A percentile compares a stretch with the other conserved stretches of the same genome.
These are phyloP conservation scores for Himalopsyche japonica DNA, from an alignment of 2,888 invertebrate genomes.

Conservation along the genomic window DNA sequence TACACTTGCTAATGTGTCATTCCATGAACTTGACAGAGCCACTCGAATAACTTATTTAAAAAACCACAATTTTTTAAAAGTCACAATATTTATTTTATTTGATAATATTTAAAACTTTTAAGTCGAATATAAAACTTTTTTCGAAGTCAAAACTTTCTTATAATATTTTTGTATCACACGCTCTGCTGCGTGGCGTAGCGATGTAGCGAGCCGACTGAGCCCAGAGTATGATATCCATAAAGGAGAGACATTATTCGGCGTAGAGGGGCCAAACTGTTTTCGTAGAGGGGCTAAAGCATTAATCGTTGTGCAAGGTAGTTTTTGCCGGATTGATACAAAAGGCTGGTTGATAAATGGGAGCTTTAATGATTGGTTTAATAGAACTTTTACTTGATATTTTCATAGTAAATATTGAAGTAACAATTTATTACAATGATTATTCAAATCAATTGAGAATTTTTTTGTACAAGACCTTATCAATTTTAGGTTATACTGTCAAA, in stretches of 20 bases:
- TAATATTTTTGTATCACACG: background rate
- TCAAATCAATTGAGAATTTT: too few species aligned
- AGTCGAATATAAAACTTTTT: background rate
- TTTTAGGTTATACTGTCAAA: too few species aligned
- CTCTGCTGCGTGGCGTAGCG: background rate
- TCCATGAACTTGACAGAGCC: too few species aligned
- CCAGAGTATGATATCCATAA: background rate
- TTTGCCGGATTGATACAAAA: background rate
- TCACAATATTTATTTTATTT: background rate
- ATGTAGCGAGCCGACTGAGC: background rate
- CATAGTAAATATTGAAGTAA: too few species aligned
- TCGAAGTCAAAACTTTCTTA: background rate
- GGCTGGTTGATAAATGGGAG: background rate
- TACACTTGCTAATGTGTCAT: too few species aligned
- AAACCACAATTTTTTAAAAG: background rate
- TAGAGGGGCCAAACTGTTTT: background rate
- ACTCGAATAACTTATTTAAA: too few species aligned
- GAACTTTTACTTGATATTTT: background rate
- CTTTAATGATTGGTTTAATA: background rate
- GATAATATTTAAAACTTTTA: background rate
- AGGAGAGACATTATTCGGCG: background rate
- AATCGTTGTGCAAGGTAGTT: background rate
- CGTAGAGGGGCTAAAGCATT: background rate
- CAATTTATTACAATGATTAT: too few species aligned
- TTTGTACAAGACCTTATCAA: too few species aligned